Conservation (phyloP, 2,113 vertebrate species). For the Guaruba guarouba region DNA sequence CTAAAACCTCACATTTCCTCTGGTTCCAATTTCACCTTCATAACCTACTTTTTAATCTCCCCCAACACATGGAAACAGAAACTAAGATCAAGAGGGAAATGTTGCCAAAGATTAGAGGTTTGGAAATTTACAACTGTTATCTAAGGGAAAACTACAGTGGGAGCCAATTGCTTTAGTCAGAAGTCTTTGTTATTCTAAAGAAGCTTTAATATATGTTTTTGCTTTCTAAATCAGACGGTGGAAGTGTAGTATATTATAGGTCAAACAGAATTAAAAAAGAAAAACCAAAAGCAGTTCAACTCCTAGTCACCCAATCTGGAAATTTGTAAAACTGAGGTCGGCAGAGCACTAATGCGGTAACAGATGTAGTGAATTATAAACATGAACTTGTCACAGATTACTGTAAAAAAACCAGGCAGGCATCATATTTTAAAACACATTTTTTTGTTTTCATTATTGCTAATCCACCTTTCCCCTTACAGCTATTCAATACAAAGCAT, state of each 20-base stretch:
- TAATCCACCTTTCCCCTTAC: not conserved
- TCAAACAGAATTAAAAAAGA: not conserved
- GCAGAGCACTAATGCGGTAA: not conserved
- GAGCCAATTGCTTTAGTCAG: conserved; percentile 10
- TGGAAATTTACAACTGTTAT: conserved; percentile 39
- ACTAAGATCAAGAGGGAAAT: conserved; percentile 51
- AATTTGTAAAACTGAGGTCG: not conserved
- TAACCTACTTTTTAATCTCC: conserved; percentile 51
- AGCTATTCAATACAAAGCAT: not conserved
- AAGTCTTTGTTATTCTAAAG: conserved; percentile 15
- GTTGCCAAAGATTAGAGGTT: conserved; percentile 22
- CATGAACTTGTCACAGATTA: not conserved
- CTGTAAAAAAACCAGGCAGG: not conserved
- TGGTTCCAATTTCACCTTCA: conserved; percentile 47
- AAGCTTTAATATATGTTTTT: not conserved
- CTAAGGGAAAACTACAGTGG: conserved; percentile 3
- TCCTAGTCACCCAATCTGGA: not conserved
- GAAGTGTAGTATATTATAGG: not conserved
- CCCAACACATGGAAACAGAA: conserved; percentile 46
- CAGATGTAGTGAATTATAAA: conserved; percentile 18
- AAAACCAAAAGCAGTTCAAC: conserved; percentile 10
- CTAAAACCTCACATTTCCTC: conserved; percentile 47
- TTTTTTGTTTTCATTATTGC: not conserved
- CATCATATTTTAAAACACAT: not conserved
- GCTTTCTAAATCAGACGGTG: conserved; percentile 5